These are phyloP conservation scores for Shinisaurus crocodilurus DNA, from an alignment of 2,113 vertebrate species.

Conservation along the genomic window DNA sequence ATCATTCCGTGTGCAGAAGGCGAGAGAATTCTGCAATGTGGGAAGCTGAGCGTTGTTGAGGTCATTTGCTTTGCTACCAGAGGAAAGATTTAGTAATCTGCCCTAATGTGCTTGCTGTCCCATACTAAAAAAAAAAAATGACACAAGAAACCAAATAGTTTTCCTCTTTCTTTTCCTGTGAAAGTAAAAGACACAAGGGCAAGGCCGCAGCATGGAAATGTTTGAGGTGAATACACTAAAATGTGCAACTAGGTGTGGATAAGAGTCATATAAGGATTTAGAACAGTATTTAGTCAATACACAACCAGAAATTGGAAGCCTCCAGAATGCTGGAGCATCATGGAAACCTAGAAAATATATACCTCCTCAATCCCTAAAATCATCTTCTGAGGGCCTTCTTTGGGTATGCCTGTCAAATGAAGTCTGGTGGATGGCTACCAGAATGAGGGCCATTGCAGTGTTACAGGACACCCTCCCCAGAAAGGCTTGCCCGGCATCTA, in stretches of 20 bases:
- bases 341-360: not conserved
- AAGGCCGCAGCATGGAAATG: not conserved
- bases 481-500: too few relatives aligned
- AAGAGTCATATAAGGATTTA: not conserved
- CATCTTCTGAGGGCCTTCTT: too few relatives aligned
- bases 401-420: too few relatives aligned
- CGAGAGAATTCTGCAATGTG: not conserved
- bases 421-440: too few relatives aligned
- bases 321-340: not conserved
- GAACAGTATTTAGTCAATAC: not conserved
- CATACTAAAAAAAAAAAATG: not conserved
- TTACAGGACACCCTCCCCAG: too few relatives aligned
- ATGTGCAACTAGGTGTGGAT: not conserved
- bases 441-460: too few relatives aligned
- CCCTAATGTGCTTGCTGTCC: not conserved
- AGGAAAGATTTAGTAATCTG: not conserved
- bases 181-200: not conserved
- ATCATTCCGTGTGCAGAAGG: not conserved
- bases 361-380: too few relatives aligned
- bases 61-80: not conserved
- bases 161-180: too few relatives aligned
- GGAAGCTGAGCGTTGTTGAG: not conserved
- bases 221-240: not conserved
- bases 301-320: not conserved
- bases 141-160: not conserved